These are phyloP conservation scores for Anthopleura xanthogrammica DNA, from an alignment of 92 coral and sea anemone genomes.

Conservation along the genomic window DNA sequence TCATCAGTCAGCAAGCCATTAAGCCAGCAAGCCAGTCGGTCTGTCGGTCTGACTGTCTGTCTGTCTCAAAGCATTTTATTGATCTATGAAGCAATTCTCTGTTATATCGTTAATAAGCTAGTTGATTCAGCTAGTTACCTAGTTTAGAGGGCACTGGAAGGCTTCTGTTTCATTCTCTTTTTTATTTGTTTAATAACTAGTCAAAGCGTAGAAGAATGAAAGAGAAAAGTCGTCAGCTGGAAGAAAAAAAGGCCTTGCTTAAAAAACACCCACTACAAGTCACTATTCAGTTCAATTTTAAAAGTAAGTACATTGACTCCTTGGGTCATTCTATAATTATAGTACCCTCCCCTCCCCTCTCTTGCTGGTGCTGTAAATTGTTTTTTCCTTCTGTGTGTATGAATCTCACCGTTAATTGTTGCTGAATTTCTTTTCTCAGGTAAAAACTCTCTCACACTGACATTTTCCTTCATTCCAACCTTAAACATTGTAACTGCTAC, in stretches of 20 bases:
- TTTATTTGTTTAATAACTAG: slow-evolving; percentile 28
- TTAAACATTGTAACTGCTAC: slow-evolving; percentile 77
- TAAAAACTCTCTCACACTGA: slow-evolving; percentile 59
- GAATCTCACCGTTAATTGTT: neutral
- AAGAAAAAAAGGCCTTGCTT: slow-evolving; percentile 72
- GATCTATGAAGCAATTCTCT: too few relatives aligned
- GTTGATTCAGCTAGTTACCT: neutral
- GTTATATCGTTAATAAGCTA: neutral
- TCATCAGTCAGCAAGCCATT: neutral
- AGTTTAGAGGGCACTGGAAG: neutral
- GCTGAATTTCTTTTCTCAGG: slow-evolving; percentile 41
- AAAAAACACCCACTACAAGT: slow-evolving; percentile 96
- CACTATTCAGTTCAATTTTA: slow-evolving; percentile 60
- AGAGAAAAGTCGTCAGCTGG: slow-evolving; percentile 83
- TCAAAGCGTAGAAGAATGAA: slow-evolving; percentile 88
- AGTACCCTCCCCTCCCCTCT: too few relatives aligned
- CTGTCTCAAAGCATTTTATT: too few relatives aligned
- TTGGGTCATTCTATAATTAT: too few relatives aligned
- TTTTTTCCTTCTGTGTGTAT: neutral
- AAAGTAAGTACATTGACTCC: slow-evolving; percentile 44
- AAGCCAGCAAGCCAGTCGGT: neutral
- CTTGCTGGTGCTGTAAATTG: neutral
- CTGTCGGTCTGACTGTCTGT: neutral
- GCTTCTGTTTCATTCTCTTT: neutral
- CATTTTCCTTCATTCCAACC: slow-evolving; percentile 74